phyloP scores from a whole-genome alignment of 2,888 invertebrate genomes.

The Latheticus oryzae region DNA sequence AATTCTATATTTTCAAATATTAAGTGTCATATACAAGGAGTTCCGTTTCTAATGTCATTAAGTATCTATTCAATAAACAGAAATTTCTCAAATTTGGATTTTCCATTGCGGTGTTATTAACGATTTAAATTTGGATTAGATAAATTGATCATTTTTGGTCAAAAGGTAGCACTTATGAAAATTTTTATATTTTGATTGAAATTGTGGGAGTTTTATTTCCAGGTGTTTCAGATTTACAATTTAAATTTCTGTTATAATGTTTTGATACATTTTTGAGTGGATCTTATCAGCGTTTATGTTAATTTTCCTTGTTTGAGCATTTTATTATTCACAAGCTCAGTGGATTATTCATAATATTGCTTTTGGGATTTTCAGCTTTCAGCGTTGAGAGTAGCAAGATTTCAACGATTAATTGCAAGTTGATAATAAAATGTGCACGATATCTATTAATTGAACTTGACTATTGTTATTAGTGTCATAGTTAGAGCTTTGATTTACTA shows the following conservation, averaged over 20 bases:
- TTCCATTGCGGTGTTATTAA: not conserved
- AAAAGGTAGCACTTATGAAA: too few species aligned
- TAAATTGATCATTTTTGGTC: too few species aligned
- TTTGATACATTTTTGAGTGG: constrained; percentile 9
- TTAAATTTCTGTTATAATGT: constrained; percentile 7
- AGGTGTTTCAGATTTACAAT: constrained; percentile 16
- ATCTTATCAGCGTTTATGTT: constrained; percentile 5
- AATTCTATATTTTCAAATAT: too few species aligned
- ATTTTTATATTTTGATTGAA: too few species aligned
- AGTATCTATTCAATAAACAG: too few species aligned
- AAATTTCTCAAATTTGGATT: constrained; percentile 7
- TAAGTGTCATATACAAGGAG: too few species aligned
- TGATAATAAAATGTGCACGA: constrained; percentile 4
- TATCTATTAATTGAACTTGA: constrained; percentile 33
- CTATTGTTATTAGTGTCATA: constrained; percentile 29
- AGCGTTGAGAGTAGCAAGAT: not conserved
- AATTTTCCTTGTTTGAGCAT: constrained; percentile 16
- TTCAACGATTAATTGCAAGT: constrained; percentile 2
- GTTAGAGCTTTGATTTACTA: constrained; percentile 26
- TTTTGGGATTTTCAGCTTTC: not conserved
- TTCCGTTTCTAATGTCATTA: too few species aligned
- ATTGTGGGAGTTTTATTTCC: too few species aligned
- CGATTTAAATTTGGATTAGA: not conserved
- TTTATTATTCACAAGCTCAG: constrained; percentile 1
- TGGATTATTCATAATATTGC: not conserved